Base-by-base conservation (phyloP, 2,888 invertebrate species). In the Clivina fossor region DNA sequence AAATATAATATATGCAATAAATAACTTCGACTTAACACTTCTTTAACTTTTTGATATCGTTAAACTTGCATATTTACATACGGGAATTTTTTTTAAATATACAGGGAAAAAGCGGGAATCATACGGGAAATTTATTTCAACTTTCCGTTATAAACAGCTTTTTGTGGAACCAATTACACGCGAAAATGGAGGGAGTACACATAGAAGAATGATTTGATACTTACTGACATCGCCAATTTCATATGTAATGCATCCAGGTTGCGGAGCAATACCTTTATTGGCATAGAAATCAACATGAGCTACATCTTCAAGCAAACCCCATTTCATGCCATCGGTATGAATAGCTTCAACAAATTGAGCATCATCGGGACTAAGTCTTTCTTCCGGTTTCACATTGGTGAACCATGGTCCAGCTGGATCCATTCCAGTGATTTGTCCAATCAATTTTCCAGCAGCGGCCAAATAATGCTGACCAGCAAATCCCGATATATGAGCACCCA, bases 341-440 rank as follows among this genome's bases (percentile, higher is more conserved):
- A 81, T 76, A 0, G 79, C 76, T 67, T 82, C 82, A 0, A 83
- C 83, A 63, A 81, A 80, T 3, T 74, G 68, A 0, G 79, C 83
- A 15, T 82, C 79, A 2, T 76, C 76, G 26, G 76, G 74, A 57
- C 79, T 72, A 1, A 84, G 69, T 56, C 80, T 76, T 32, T 78
- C 71, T 9, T 65, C 61, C 53, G 74, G 74, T 8, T 33, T 33
- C 11, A 8, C 13, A 7, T 24, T 9, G 9, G 5, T 24, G 61
- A 78, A 80, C 19, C 69, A 68, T 1, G 79, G 80, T 7, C 77
- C 70, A 1, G 80, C 80, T 2, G 80, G 78, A 68, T 80, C 80
- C 63, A 80, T 61, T 0, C 74, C 80, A 13, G 76, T 76, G 26
- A 78, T 76, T 50, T 78, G 68, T 3, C 64, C 68, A 11, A 78